Conservation (phyloP, 2,888 invertebrate species). For the Pollenia amentaria region DNA sequence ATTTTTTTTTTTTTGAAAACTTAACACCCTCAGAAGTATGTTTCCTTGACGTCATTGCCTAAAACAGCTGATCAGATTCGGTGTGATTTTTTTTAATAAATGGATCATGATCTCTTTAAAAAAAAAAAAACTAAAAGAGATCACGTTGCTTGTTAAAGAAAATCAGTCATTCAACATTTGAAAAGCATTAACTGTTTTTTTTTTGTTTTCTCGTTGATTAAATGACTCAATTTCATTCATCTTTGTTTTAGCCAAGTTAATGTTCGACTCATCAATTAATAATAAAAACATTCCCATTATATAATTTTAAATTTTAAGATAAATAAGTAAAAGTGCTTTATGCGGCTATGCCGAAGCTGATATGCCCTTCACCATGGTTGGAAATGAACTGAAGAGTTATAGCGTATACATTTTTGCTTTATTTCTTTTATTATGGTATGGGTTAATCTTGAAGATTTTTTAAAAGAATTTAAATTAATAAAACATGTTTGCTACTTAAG, state of each 20-base stretch:
- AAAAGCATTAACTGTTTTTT: background rate
- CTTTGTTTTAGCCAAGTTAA: background rate
- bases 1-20: background rate
- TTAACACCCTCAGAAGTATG: background rate
- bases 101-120: background rate
- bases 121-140: background rate
- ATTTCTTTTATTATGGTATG: too few species aligned
- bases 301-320: background rate
- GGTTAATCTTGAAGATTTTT: too few species aligned
- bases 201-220: background rate
- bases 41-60: background rate
- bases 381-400: too few species aligned
- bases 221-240: constrained; percentile 46
- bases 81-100: background rate
- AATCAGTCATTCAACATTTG: constrained; percentile 49
- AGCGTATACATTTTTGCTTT: too few species aligned
- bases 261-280: background rate
- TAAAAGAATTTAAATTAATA: too few species aligned
- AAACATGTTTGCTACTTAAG: too few species aligned
- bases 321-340: background rate
- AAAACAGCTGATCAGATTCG: constrained; percentile 31
- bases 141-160: constrained; percentile 26
- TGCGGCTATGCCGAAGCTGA: too few species aligned
- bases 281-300: background rate
- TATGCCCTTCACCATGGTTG: too few species aligned